These are phyloP conservation scores for Solenopsis fugax DNA, from an alignment of 1,140 invertebrate species.

Conservation along the genomic window DNA sequence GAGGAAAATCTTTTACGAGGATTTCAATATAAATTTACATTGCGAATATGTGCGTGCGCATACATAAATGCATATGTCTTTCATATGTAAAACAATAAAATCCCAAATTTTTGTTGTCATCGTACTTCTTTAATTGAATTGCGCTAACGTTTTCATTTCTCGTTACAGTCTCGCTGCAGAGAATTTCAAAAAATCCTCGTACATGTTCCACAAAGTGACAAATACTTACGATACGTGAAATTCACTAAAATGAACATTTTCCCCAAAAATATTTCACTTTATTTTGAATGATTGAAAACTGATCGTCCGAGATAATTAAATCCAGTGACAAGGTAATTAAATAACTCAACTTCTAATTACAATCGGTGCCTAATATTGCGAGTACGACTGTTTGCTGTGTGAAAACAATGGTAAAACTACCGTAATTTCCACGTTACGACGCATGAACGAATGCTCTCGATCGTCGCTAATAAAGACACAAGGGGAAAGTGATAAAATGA, in stretches of 20 bases:
- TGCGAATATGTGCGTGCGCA: background rate
- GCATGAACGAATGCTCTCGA: constrained; percentile 45
- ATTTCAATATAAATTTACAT: constrained; percentile 38
- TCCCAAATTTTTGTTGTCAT: background rate
- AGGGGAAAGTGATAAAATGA: constrained; percentile 8
- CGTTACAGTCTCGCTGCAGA: background rate
- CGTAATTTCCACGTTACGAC: constrained; percentile 9
- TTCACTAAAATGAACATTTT: background rate
- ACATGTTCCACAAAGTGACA: background rate
- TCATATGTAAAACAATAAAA: constrained; percentile 5
- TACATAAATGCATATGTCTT: constrained; percentile 14
- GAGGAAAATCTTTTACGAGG: background rate
- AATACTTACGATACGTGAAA: background rate
- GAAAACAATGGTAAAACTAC: constrained; percentile 60
- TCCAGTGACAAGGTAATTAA: constrained; percentile 46
- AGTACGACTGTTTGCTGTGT: constrained; percentile 50
- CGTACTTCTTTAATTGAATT: constrained; percentile 33
- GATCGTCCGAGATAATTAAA: constrained; percentile 52
- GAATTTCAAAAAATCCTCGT: background rate
- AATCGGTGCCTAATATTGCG: constrained; percentile 55
- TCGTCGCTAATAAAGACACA: constrained; percentile 15
- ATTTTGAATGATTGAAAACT: background rate
- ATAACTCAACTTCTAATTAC: constrained; percentile 69
- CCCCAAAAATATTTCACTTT: background rate
- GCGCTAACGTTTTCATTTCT: constrained; percentile 6